Evolutionary conservation across 2,113 vertebrate genomes (phyloP).

Genomic region (Microcebus griseorufus): DNA sequence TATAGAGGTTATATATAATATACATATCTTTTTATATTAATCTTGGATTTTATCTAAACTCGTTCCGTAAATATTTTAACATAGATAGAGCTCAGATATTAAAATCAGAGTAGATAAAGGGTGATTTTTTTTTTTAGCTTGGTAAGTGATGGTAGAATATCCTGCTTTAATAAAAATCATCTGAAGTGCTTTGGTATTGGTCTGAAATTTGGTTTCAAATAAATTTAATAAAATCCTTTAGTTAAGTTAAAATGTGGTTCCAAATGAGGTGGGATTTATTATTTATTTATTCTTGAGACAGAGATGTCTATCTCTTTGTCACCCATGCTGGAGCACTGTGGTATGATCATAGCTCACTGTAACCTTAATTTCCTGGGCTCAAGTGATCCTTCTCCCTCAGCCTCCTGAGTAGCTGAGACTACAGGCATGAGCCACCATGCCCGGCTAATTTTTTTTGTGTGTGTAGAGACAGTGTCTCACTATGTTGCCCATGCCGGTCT

Average conservation of each 20-base stretch:
- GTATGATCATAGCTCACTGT: too few relatives aligned
- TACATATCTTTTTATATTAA: constrained; percentile 27
- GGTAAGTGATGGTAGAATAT: background rate
- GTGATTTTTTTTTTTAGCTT: background rate
- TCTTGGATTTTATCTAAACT: constrained; percentile 32
- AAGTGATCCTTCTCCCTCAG: too few relatives aligned
- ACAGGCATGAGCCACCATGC: too few relatives aligned
- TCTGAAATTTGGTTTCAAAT: constrained; percentile 42
- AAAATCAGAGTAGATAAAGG: constrained; percentile 25
- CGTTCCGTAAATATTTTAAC: constrained; percentile 41
- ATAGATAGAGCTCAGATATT: constrained; percentile 9
- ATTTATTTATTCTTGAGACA: too few relatives aligned
- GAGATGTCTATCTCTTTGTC: too few relatives aligned
- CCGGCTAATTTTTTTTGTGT: too few relatives aligned
- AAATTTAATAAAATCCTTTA: constrained; percentile 24
- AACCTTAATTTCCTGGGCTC: too few relatives aligned
- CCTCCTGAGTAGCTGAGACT: too few relatives aligned
- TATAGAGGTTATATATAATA: background rate
- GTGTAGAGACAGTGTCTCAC: too few relatives aligned
- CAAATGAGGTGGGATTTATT: background rate
- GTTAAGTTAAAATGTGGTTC: constrained; percentile 39
- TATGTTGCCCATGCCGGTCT: too few relatives aligned
- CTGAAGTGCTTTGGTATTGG: background rate
- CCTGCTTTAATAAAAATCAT: constrained; percentile 28
- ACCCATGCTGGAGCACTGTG: too few relatives aligned